Base-by-base conservation (phyloP, 2,113 vertebrate species). In the Saguinus imperator region DNA sequence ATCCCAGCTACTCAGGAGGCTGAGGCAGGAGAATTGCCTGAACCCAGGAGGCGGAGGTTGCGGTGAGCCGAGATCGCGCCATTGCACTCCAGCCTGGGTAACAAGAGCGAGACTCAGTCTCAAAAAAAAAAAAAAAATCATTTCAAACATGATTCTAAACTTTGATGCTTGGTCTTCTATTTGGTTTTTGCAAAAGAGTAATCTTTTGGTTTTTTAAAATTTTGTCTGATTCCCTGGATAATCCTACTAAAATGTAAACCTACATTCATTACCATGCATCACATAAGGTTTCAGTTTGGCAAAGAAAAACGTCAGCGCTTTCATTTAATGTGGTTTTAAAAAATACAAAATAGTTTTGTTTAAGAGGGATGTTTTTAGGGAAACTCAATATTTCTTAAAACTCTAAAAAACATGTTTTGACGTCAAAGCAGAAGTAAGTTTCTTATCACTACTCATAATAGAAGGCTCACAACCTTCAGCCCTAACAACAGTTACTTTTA, bases 101-200 rank as follows among this genome's bases (percentile, higher is more conserved):
- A 40, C 37, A n/a, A n/a, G 37, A 40, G 37, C 37, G 37, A 40
- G 3, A 40, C 37, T 40, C 37, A 2, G 37, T 40, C 37, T 40
- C 37, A 40, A 40, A 40, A 40, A 40, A 40, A 40, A 40, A 40
- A 40, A 40, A 81, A 75, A 96, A 92, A 91, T 77, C 6, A 83
- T 82, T 95, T 75, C 27, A 43, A 95, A 61, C 12, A 75, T 86
- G 91, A 91, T 88, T 87, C 72, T 13, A 89, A 64, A 90, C 43
- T 89, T 91, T 29, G 10, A 75, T 87, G 25, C 16, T 75, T 87
- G 3, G 27, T 55, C 10, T 97, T 92, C 35, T 32, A 70, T 91
- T 92, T 92, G 50, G 57, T 58, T 75, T 81, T 95, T 83, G 32
- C 11, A 95, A 85, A 98, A 97, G 16, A 89, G 8, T 85, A 93